phyloP scores from a whole-genome alignment of 2,888 invertebrate genomes.

The Drosophila histrio region DNA sequence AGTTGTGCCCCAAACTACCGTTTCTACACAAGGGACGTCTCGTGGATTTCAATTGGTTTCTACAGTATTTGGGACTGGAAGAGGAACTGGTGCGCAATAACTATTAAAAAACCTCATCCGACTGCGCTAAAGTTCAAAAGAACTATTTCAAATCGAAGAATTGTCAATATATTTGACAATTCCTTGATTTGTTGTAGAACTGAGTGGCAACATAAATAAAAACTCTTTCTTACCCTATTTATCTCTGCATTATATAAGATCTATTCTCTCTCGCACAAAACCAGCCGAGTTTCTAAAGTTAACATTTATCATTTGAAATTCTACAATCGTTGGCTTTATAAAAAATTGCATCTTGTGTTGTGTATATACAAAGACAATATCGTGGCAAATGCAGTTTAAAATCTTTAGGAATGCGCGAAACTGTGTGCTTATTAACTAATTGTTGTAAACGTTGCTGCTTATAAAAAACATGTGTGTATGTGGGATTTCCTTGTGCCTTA shows the following conservation, averaged over 20 bases:
- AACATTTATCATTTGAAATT: slow-evolving; percentile 21
- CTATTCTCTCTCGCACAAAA: neutral
- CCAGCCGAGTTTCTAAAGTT: neutral
- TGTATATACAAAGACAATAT: slow-evolving; percentile 74
- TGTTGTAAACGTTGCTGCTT: slow-evolving; percentile 53
- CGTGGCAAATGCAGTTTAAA: slow-evolving; percentile 64
- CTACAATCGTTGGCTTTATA: slow-evolving; percentile 46
- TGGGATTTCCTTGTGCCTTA: slow-evolving; percentile 81
- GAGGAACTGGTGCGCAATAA: slow-evolving; percentile 71
- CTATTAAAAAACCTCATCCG: slow-evolving; percentile 23
- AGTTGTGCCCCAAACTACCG: slow-evolving; percentile 82
- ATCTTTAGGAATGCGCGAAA: slow-evolving; percentile 62
- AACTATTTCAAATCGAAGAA: neutral
- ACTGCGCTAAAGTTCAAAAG: neutral
- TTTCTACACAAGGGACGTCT: slow-evolving; percentile 82
- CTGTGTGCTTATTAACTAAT: slow-evolving; percentile 66
- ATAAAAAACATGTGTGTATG: slow-evolving; percentile 34
- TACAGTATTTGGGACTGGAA: slow-evolving; percentile 81
- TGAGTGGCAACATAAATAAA: neutral
- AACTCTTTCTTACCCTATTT: slow-evolving; percentile 10
- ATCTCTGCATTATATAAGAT: slow-evolving; percentile 11
- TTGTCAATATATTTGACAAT: neutral
- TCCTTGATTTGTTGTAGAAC: neutral
- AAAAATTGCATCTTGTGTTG: slow-evolving; percentile 53
- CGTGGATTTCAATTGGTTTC: slow-evolving; percentile 82